Base-by-base conservation (phyloP, 1,140 invertebrate genomes). In the Saccostrea echinata region DNA sequence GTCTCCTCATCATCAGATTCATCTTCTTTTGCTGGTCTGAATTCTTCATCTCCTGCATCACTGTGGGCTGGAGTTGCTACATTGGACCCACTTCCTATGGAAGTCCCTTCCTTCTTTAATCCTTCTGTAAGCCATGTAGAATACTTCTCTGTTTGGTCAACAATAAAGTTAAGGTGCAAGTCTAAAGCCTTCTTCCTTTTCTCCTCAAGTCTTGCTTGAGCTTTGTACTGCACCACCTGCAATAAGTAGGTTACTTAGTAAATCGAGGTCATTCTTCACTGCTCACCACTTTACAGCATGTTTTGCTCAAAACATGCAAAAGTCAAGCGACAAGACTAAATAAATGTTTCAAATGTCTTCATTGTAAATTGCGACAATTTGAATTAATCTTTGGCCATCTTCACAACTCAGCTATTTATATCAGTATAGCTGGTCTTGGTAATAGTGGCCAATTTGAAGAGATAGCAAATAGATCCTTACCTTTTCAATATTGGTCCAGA, bases 141-240 rank as follows among this genome's bases (percentile, higher is more conserved):
- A 96, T 99, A 99, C 94, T 99, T 99, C 95, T 99, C 99, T 0
- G 99, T 99, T 95, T 99, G 98, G 95, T 99, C 98, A 76, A 99
- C 98, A 93, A 99, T 99, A 93, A 99, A 99, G 94, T 98, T 99
- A 30, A 99, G 96, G 95, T 99, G 99, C 91, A 99, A 97, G 96
- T 99, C 99, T 68, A 99, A 96, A 0, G 98, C 98, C 92, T 98
- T 97, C 94, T 99, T 99, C 85, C 98, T 96, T 93, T 99, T 98
- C 92, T 98, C 98, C 94, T 99, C 98, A 33, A 99, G 96, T 91
- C 97, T 96, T 33, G 97, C 97, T 93, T 98, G 97, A 91, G 99
- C 97, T 94, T 99, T 99, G 94, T 97, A 99, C 95, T 99, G 98
- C 55, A 99, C 98, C 91, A 99, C 95, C 97, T 97, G 80, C 13